Conservation (phyloP, 2,797 vertebrate genomes). For the Passerculus sandwichensis region DNA sequence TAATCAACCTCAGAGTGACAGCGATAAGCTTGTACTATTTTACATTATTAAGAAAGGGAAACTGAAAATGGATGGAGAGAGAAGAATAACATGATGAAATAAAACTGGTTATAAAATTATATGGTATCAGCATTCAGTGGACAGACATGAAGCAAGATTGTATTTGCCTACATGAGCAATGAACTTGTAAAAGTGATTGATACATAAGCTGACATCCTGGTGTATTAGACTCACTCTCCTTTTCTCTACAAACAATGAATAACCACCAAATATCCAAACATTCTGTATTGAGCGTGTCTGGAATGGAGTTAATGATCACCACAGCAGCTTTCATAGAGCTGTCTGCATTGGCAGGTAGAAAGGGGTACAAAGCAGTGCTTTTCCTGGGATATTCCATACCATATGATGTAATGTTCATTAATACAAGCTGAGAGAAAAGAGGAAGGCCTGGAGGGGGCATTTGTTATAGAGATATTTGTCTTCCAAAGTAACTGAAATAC, state of each 20-base stretch:
- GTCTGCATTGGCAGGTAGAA: background rate
- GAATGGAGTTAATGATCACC: background rate
- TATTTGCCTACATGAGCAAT: background rate
- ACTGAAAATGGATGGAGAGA: background rate
- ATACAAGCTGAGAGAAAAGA: background rate
- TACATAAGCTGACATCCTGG: background rate
- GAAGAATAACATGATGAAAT: background rate
- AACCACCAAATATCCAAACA: background rate
- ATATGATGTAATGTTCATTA: background rate
- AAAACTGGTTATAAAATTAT: background rate
- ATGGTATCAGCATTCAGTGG: background rate
- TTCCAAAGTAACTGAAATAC: background rate
- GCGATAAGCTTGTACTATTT: background rate
- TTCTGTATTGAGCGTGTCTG: background rate
- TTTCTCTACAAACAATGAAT: background rate
- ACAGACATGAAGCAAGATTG: background rate
- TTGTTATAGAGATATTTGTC: background rate
- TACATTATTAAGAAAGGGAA: background rate
- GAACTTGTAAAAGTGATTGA: background rate
- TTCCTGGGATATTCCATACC: background rate
- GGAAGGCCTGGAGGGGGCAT: accelerated
- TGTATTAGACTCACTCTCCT: background rate
- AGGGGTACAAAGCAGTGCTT: accelerated
- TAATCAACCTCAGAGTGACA: accelerated
- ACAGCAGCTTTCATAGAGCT: background rate